Conservation (phyloP, 1,140 invertebrate genomes). For the Sitophilus oryzae region DNA sequence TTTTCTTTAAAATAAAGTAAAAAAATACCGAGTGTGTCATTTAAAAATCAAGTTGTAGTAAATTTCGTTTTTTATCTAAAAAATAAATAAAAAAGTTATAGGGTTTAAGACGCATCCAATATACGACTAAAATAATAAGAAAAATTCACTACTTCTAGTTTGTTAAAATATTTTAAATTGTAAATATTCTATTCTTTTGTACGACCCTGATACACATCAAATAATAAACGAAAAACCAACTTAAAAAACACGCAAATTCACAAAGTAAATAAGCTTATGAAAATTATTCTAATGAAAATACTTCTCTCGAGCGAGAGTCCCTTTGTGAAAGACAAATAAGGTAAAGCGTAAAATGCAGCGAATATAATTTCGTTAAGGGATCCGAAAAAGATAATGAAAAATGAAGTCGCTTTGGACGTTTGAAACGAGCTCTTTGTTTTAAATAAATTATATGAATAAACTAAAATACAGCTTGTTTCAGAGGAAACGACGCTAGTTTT, state of each 20-base stretch:
- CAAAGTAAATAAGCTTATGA: constrained; percentile 12
- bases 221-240: background rate
- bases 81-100: no score
- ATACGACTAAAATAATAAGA: no score
- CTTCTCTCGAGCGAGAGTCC: constrained; percentile 7
- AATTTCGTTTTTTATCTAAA: no score
- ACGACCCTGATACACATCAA: background rate
- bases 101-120: no score
- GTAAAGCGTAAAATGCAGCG: constrained; percentile 7
- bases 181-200: background rate
- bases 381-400: constrained; percentile 1
- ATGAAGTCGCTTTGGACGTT: background rate
- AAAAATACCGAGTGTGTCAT: no score
- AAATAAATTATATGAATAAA: background rate
- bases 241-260: background rate
- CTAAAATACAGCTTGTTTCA: background rate
- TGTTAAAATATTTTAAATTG: background rate
- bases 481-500: background rate
- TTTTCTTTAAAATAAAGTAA: no score
- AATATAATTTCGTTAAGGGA: constrained; percentile 5
- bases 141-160: no score
- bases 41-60: no score
- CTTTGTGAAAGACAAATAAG: constrained; percentile 17
- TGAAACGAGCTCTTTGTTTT: background rate
- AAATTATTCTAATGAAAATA: constrained; percentile 18